Evolutionary conservation across 2,888 invertebrate genomes (phyloP).

Genomic region (Villa cingulata): DNA sequence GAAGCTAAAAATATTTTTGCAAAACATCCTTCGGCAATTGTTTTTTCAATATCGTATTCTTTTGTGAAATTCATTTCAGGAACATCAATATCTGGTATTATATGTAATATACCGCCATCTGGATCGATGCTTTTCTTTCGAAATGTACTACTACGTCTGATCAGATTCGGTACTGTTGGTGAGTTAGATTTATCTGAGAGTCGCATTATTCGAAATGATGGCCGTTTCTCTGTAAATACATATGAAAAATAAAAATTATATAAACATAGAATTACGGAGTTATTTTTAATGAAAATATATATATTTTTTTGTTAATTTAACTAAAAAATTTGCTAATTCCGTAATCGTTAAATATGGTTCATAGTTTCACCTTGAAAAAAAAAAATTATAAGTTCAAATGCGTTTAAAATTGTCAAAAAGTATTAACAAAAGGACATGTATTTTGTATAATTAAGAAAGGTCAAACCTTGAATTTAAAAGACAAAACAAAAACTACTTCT

Average conservation of each 20-base stretch:
- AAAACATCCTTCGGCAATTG: constrained; percentile 54
- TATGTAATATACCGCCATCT: constrained; percentile 38
- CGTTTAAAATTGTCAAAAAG: too few relatives aligned
- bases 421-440: too few relatives aligned
- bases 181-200: constrained; percentile 12
- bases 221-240: constrained; percentile 12
- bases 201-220: constrained; percentile 19
- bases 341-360: too few relatives aligned
- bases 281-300: too few relatives aligned
- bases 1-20: constrained; percentile 51
- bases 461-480: too few relatives aligned
- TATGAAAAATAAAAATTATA: not conserved
- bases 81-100: constrained; percentile 40
- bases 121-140: not conserved
- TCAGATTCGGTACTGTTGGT: not conserved
- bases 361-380: too few relatives aligned
- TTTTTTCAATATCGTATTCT: constrained; percentile 50
- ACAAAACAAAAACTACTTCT: too few relatives aligned
- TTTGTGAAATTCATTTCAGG: constrained; percentile 40
- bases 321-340: too few relatives aligned
- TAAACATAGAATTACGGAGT: too few relatives aligned
- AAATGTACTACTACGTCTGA: not conserved
- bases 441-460: too few relatives aligned
- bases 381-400: too few relatives aligned
- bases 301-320: too few relatives aligned